phyloP scores from a whole-genome alignment of 2,797 vertebrate species.

The Micrastur ruficollis region DNA sequence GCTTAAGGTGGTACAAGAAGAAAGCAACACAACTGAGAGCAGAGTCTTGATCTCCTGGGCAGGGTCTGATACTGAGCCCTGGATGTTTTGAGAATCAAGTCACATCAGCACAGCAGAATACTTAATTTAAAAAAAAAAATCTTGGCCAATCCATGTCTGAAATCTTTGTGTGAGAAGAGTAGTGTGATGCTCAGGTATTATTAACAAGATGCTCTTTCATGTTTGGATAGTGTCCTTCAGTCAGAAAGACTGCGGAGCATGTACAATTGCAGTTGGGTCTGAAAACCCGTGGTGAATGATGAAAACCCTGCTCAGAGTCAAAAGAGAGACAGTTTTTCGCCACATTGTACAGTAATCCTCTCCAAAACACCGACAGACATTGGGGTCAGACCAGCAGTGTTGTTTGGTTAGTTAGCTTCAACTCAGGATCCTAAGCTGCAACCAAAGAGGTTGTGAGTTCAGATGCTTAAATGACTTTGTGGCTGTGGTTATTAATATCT shows the following conservation, averaged over 20 bases:
- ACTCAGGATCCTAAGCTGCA: not conserved
- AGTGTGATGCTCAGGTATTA: not conserved
- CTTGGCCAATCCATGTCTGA: not conserved
- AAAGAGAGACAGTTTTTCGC: not conserved
- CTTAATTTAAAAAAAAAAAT: not conserved
- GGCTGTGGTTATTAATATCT: not conserved
- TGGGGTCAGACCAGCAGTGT: not conserved
- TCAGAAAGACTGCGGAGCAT: not conserved
- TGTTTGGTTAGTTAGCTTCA: not conserved
- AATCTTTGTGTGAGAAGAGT: not conserved
- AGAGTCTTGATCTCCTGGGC: not conserved
- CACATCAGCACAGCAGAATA: not conserved
- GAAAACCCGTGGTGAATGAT: not conserved
- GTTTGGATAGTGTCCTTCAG: not conserved
- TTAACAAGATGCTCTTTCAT: not conserved
- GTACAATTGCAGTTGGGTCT: not conserved
- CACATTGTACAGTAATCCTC: not conserved
- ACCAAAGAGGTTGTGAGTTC: not conserved
- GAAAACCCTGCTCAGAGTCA: not conserved
- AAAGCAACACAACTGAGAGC: not conserved
- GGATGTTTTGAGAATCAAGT: not conserved
- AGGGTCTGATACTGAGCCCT: not conserved
- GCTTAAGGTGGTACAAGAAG: not conserved
- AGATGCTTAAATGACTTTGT: not conserved
- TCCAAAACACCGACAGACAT: not conserved